A percentile compares a stretch with the other conserved stretches of the same genome.
Conservation (phyloP, 2,113 vertebrate genomes). For the Sardina pilchardus region DNA sequence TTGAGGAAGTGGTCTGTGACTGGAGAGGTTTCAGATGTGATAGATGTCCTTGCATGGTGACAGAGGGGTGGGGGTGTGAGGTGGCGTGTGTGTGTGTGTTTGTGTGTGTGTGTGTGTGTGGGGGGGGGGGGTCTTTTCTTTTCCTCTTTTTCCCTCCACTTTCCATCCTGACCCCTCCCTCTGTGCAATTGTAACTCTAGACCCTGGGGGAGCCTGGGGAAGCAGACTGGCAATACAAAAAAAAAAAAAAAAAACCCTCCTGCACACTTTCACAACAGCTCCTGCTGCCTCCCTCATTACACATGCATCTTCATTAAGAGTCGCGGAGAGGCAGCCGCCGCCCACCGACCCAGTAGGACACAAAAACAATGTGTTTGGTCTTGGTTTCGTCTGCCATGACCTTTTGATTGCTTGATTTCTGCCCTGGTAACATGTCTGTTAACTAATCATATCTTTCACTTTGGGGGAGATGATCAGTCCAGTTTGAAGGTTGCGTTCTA, state of each 20-base stretch:
- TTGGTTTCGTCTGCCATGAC: background rate
- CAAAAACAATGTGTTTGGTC: conserved; percentile 26
- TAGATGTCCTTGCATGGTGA: background rate
- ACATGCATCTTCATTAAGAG: conserved; percentile 48
- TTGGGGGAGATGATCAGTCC: background rate
- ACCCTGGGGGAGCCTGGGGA: conserved; percentile 38
- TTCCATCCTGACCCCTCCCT: conserved; percentile 21
- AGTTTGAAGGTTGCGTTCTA: background rate
- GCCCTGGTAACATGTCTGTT: background rate
- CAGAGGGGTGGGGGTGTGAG: background rate
- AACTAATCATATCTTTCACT: background rate
- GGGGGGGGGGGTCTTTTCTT: conserved; percentile 21
- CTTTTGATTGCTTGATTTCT: background rate
- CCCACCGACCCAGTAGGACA: conserved; percentile 42
- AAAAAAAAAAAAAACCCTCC: background rate
- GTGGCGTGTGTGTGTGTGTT: no score
- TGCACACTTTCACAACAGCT: conserved; percentile 9
- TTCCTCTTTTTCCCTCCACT: background rate
- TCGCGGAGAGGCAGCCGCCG: conserved; percentile 4
- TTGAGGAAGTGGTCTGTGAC: background rate
- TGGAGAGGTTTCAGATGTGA: background rate
- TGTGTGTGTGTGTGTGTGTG: no score
- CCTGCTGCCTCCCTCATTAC: conserved; percentile 48
- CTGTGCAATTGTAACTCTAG: conserved; percentile 40
- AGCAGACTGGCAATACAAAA: conserved; percentile 5